Conservation (phyloP, 2,113 vertebrate species). For the Grallaria varia region DNA sequence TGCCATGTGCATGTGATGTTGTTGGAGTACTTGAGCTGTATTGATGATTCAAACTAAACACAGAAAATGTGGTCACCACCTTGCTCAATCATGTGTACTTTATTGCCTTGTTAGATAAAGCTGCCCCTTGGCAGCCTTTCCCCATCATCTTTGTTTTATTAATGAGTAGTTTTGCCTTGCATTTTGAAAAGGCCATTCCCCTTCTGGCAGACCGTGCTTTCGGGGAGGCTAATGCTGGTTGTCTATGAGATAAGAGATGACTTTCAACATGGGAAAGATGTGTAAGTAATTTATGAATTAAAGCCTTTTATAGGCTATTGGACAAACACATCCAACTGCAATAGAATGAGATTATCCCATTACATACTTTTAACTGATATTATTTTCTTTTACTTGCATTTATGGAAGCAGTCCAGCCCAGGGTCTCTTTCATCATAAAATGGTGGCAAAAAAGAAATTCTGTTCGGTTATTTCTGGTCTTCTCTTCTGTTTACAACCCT, state of each 20-base stretch:
- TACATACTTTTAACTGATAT: not conserved
- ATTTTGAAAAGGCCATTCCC: slow-evolving; percentile 44
- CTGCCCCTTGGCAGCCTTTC: slow-evolving; percentile 60
- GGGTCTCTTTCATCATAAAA: not conserved
- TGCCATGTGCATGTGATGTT: not conserved
- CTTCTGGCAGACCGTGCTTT: slow-evolving; percentile 22
- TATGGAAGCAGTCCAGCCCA: not conserved
- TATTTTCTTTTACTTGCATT: not conserved
- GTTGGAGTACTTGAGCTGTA: not conserved
- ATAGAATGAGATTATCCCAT: not conserved
- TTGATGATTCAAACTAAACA: not conserved
- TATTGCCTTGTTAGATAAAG: slow-evolving; percentile 54
- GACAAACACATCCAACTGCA: not conserved
- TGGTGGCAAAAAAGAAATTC: not conserved
- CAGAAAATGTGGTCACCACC: slow-evolving; percentile 11
- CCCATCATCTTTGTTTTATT: slow-evolving; percentile 56
- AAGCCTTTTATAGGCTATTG: not conserved
- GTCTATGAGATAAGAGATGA: slow-evolving; percentile 13
- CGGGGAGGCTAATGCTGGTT: slow-evolving; percentile 17
- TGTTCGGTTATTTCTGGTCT: not conserved
- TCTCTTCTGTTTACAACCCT: not conserved
- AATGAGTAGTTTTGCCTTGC: slow-evolving; percentile 58
- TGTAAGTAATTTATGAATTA: slow-evolving; percentile 46
- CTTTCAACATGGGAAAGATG: slow-evolving; percentile 11
- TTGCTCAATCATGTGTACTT: slow-evolving; percentile 37